phyloP scores from a whole-genome alignment of 1,140 invertebrate species.

The Mactra quadrangularis region DNA sequence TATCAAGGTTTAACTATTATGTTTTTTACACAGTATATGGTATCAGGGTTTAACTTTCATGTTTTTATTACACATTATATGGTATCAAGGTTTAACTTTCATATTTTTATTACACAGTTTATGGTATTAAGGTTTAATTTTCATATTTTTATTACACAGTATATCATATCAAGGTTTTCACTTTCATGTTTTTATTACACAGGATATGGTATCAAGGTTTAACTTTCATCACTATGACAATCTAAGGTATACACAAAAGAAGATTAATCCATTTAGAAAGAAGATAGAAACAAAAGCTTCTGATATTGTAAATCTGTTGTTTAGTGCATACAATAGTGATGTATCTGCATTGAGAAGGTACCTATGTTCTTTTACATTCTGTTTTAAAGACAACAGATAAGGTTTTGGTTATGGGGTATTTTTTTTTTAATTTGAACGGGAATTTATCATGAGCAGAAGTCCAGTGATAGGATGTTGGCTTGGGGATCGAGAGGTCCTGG shows the following conservation, averaged over 20 bases:
- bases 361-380: neutral
- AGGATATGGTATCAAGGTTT: constrained; percentile 93
- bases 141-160: no score
- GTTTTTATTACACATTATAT: no score
- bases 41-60: no score
- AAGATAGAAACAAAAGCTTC: constrained; percentile 96
- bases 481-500: no score
- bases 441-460: neutral
- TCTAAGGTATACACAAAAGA: constrained; percentile 94
- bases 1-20: no score
- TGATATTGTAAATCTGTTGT: constrained; percentile 96
- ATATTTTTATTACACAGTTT: no score
- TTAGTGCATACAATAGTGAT: constrained; percentile 96
- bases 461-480: neutral
- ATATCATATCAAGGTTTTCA: no score
- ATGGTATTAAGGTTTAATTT: no score
- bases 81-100: no score
- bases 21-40: no score
- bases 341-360: constrained; percentile 95
- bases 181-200: no score
- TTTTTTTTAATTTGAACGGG: neutral
- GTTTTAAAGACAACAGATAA: no score
- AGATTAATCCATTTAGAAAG: constrained; percentile 90
- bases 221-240: constrained; percentile 99
- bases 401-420: neutral